Conservation (phyloP, 2,113 vertebrate species). For the Monopterus albus region DNA sequence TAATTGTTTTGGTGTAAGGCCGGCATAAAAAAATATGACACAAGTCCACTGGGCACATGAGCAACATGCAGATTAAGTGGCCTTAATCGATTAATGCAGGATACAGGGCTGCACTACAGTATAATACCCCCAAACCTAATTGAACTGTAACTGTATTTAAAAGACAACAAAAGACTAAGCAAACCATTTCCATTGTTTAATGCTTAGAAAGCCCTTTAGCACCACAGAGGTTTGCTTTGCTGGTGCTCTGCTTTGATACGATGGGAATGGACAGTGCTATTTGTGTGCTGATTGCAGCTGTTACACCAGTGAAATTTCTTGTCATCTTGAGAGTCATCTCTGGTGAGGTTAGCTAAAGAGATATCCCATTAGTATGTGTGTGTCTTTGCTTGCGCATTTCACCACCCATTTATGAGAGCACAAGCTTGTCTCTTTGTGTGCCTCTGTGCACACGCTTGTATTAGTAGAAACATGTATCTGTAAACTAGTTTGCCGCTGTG, state of each 20-base stretch:
- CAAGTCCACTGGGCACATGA: no score
- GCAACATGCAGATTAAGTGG: no score
- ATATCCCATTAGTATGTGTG: slow-evolving; percentile 39
- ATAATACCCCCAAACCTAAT: no score
- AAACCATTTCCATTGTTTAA: slow-evolving; percentile 2
- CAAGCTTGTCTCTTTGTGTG: neutral
- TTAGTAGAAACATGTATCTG: slow-evolving; percentile 25
- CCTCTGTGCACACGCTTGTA: neutral
- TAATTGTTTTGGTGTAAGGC: no score
- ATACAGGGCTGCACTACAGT: no score
- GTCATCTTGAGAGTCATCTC: slow-evolving; percentile 61
- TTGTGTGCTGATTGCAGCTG: slow-evolving; percentile 67
- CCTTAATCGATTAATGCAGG: no score
- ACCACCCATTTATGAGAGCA: neutral
- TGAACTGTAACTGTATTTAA: no score
- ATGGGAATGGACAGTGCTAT: slow-evolving; percentile 67
- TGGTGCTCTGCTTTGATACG: slow-evolving; percentile 53
- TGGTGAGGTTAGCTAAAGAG: slow-evolving; percentile 43
- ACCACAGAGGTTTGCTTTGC: slow-evolving; percentile 32
- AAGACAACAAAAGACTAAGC: slow-evolving; percentile 1
- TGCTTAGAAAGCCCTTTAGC: slow-evolving; percentile 7
- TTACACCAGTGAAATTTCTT: slow-evolving; percentile 63
- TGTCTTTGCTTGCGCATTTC: slow-evolving; percentile 21
- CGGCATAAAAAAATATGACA: no score
- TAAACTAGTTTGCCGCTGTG: slow-evolving; percentile 41